phyloP scores from a whole-genome alignment of 2,888 invertebrate species.

The Phengaris arion region DNA sequence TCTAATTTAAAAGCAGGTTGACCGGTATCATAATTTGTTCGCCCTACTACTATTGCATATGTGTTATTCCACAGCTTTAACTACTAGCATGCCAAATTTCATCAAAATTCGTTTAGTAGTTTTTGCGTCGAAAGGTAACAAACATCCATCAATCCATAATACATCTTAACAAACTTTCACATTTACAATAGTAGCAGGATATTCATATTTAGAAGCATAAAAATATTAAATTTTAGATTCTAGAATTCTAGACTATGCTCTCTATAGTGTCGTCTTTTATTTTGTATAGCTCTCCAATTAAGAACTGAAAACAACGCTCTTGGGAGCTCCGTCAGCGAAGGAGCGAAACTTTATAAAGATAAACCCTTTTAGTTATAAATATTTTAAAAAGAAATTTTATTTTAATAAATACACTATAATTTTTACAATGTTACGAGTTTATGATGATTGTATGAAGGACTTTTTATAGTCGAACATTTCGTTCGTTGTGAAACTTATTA shows the following conservation, averaged over 20 bases:
- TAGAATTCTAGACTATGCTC: not conserved
- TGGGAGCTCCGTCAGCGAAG: conserved; percentile 16
- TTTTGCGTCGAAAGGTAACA: too few relatives aligned
- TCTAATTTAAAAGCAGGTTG: too few relatives aligned
- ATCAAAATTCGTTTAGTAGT: too few relatives aligned
- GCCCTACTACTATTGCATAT: too few relatives aligned
- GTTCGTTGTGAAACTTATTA: not conserved
- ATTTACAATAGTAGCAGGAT: too few relatives aligned
- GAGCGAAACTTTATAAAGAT: not conserved
- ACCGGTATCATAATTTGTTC: too few relatives aligned
- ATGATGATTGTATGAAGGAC: not conserved
- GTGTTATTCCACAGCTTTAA: too few relatives aligned
- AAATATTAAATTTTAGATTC: not conserved
- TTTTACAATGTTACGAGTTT: not conserved
- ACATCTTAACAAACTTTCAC: too few relatives aligned
- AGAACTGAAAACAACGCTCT: conserved; percentile 20
- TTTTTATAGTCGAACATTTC: not conserved
- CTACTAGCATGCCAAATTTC: too few relatives aligned
- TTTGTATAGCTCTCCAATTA: conserved; percentile 22
- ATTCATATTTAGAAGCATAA: not conserved
- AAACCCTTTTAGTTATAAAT: conserved; percentile 10
- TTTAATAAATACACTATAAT: not conserved
- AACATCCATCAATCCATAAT: too few relatives aligned
- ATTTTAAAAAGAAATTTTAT: not conserved
- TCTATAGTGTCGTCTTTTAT: not conserved